Percentiles rank a stretch among this genome's conserved stretches.
Evolutionary conservation across 2,113 vertebrate species (phyloP).

Genomic region (Xiphophorus hellerii): DNA sequence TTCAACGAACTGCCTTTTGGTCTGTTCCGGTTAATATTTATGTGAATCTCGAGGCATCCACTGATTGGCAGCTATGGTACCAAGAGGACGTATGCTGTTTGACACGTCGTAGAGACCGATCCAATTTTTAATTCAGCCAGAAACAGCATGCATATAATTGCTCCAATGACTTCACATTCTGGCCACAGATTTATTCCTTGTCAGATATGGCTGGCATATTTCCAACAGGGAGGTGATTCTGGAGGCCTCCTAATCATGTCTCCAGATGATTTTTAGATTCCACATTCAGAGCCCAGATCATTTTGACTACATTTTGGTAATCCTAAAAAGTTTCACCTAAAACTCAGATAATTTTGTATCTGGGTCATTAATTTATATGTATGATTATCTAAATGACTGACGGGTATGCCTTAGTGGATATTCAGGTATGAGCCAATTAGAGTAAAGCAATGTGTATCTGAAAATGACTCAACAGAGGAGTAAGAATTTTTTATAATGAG

Average conservation of each 20-base stretch:
- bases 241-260: slow-evolving; percentile 27
- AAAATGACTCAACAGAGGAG: too few species aligned
- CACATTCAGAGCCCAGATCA: not conserved
- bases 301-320: not conserved
- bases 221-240: not conserved
- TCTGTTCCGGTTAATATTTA: slow-evolving; percentile 9
- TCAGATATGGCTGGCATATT: slow-evolving; percentile 30
- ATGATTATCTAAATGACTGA: too few species aligned
- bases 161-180: slow-evolving; percentile 18
- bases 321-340: not conserved
- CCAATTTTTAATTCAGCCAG: slow-evolving; percentile 8
- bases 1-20: too few species aligned
- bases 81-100: not conserved
- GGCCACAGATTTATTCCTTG: not conserved
- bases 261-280: slow-evolving; percentile 1
- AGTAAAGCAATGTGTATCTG: too few species aligned
- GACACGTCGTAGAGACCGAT: slow-evolving; percentile 15
- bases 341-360: not conserved
- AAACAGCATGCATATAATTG: slow-evolving; percentile 26
- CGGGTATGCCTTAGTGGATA: too few species aligned
- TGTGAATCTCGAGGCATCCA: not conserved
- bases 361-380: not conserved
- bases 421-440: too few species aligned
- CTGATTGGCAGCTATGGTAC: not conserved
- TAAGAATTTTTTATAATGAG: too few species aligned